Evolutionary conservation across 2,888 invertebrate species (phyloP), one percentile per base, ranked within the genome.

Genomic region (Autographa gamma): DNA sequence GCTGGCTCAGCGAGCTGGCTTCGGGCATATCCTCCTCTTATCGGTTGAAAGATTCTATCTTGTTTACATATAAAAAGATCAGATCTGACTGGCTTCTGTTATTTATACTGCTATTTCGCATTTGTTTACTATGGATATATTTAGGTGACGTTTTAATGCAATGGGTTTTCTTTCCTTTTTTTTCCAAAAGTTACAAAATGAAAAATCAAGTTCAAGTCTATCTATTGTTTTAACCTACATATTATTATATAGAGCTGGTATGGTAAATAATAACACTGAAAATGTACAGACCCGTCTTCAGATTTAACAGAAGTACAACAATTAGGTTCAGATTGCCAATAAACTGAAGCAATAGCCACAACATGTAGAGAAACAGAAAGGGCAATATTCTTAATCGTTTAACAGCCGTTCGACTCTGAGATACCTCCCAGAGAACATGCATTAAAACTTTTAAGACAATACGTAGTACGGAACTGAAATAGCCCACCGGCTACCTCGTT

Each of bases 401-500:
- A 73, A 63, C 32, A 14, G 14, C 43, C 43, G n/a, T 54, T 76
- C 63, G 38, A 18, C 63, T 73, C 63, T 66, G 52, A 14, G 25
- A 48, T 25, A 62, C 62, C 25, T 71, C 8, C n/a, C 25, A n/a
- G 41, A 34, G 31, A 72, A 69, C 78, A 67, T 67, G 54, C 63
- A 54, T 68, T 58, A 77, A 56, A 73, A 77, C 43, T 74, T 74
- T 66, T 41, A 71, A 75, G 68, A 61, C 54, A 71, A 69, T 69
- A 70, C 72, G 65, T 68, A 66, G 70, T 62, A 69, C 56, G 62
- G 65, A 71, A 77, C 67, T 71, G 61, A 73, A 68, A 76, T 76
- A 63, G 58, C 62, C 69, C 38, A 58, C 3, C 38, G 25, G 19
- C 19, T 68, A 58, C 63, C 34, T 59, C 43, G 58, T 75, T 73